Conservation (phyloP, 2,888 invertebrate genomes). For the Alloscopus bannaensis region DNA sequence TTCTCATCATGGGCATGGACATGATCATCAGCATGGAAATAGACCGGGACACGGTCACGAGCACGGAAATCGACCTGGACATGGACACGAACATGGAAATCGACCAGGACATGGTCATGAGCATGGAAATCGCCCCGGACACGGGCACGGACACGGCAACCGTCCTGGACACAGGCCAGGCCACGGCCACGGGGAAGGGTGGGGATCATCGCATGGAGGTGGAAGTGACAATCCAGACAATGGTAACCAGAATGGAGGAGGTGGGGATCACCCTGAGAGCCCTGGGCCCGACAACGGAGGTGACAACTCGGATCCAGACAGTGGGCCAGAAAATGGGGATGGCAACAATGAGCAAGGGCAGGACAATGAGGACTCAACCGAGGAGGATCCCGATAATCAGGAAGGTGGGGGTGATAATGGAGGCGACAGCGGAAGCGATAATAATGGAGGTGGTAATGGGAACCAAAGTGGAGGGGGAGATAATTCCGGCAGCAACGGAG, state of each 20-base stretch:
- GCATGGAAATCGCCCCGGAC: constrained; percentile 13
- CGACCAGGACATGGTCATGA: constrained; percentile 5
- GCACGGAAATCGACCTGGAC: not conserved
- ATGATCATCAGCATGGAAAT: constrained; percentile 10
- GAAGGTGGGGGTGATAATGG: not conserved
- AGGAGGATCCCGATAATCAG: not conserved
- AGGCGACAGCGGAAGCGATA: constrained; percentile 8
- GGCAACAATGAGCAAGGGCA: not conserved
- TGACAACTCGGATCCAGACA: too few relatives aligned
- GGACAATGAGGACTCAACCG: constrained; percentile 2
- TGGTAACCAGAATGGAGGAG: not conserved
- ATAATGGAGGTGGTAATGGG: constrained; percentile 19
- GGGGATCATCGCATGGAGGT: not conserved
- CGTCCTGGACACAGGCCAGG: not conserved
- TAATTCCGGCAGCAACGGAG: not conserved
- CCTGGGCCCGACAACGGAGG: too few relatives aligned
- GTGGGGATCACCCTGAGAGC: not conserved
- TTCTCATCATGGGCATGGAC: constrained; percentile 16
- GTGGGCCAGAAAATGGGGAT: not conserved
- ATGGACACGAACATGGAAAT: constrained; percentile 23
- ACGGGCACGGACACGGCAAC: constrained; percentile 1
- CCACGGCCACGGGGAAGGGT: constrained; percentile 6
- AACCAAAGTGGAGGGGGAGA: constrained; percentile 12
- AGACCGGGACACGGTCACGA: not conserved
- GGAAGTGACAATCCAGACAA: constrained; percentile 10